Conservation (phyloP, 2,113 vertebrate genomes). For the Passer montanus region DNA sequence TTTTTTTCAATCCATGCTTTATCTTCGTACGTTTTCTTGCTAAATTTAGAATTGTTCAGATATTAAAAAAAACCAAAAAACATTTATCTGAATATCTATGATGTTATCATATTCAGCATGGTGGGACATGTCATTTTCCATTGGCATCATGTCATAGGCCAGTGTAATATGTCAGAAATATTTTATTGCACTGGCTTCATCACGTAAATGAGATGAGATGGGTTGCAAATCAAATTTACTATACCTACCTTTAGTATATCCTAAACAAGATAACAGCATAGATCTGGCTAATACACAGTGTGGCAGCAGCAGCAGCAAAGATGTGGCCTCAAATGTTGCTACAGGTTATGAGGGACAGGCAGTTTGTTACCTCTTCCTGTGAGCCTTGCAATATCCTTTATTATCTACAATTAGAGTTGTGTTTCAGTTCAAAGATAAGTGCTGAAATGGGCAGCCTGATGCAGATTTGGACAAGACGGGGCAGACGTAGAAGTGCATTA, state of each 20-base stretch:
- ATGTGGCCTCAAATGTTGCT: neutral
- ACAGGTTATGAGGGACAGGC: neutral
- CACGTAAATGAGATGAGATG: neutral
- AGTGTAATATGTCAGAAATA: conserved; percentile 47
- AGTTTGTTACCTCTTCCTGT: neutral
- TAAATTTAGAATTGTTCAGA: neutral
- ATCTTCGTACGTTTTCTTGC: neutral
- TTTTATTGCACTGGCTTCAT: conserved; percentile 33
- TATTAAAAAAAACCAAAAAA: neutral
- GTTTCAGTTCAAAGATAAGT: neutral
- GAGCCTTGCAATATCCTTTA: neutral
- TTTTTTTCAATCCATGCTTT: neutral
- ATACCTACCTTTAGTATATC: conserved; percentile 6
- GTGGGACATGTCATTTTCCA: conserved; percentile 30
- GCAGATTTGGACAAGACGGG: neutral
- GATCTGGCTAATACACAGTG: neutral
- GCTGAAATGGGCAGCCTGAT: neutral
- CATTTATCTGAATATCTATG: no score
- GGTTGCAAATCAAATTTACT: conserved; percentile 48
- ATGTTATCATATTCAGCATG: neutral
- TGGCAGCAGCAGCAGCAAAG: neutral
- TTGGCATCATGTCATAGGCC: conserved; percentile 42
- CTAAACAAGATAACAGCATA: neutral
- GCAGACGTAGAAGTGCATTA: neutral
- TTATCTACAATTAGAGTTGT: neutral